Evolutionary conservation across 92 coral and sea anemone species (phyloP), one percentile per base, ranked within the genome.

Genomic region (Zoanthus sansibaricus): DNA sequence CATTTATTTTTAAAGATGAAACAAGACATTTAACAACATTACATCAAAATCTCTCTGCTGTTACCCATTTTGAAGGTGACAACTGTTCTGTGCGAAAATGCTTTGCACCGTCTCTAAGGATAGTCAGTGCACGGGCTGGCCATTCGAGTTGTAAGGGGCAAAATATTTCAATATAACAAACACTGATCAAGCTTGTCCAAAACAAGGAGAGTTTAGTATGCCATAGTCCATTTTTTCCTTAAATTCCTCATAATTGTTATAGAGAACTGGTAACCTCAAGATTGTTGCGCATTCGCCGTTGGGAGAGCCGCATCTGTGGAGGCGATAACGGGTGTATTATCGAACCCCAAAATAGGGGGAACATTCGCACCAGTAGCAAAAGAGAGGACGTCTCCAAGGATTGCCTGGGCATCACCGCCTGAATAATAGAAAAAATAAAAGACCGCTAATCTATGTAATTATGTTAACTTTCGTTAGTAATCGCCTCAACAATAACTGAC

Each of bases 341-440:
- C 76, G 16, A 87, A 87, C 82, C 90, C 90, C 70, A 87, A 17
- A n/a, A 17, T 14, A 0, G 87, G 90, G 4, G 76, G 82, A 0
- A 71, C 75, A 17, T 87, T 71, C 0, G 87, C 82, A 15, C 87
- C 87, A 10, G 90, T 87, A 6, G 86, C 90, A 44, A 87, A 80
- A 13, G 47, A 14, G 25, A 87, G 61, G 52, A 87, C 82, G 8
- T 87, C 82, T 51, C 67, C 87, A 21, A 80, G 82, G 25, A 74
- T 51, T 32, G 90, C 87, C 61, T 74, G 64, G 51, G 87, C 76
- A 11, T 87, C 87, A 9, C 87, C 67, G 30, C 76, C 90, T 87
- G 56, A 59, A 59, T 11, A 11, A 59, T 59, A 13, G 68, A 59
- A 59, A 6, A 59, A 59, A 59, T 59, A 14, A 59, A 59, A 16